A percentile compares a stretch with the other conserved stretches of the same genome.
These are phyloP conservation scores for Zaprionus ornatus DNA, from an alignment of 1,140 invertebrate genomes.

Conservation along the genomic window DNA sequence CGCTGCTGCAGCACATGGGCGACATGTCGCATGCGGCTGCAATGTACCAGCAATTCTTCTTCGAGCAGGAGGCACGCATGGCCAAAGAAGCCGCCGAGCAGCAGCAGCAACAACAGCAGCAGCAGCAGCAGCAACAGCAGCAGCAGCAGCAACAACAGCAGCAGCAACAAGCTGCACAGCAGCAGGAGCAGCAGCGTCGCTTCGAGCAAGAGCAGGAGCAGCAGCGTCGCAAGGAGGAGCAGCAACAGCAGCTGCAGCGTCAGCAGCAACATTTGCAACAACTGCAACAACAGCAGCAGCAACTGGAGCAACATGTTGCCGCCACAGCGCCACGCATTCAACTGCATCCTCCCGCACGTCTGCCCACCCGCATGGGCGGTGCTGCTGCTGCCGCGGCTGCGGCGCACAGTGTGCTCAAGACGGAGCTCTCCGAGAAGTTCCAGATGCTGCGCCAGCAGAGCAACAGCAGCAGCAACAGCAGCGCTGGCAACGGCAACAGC, in stretches of 20 bases:
- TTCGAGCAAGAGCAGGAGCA: constrained; percentile 85
- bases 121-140: constrained; percentile 83
- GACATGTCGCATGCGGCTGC: constrained; percentile 88
- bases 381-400: constrained; percentile 82
- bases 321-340: constrained; percentile 84
- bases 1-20: constrained; percentile 86
- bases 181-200: constrained; percentile 85
- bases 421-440: constrained; percentile 87
- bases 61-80: constrained; percentile 90
- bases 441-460: constrained; percentile 87
- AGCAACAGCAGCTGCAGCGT: constrained; percentile 86
- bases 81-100: constrained; percentile 87
- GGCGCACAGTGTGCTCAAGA: constrained; percentile 85
- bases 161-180: constrained; percentile 84
- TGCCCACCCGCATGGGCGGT: constrained; percentile 78
- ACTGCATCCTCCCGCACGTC: constrained; percentile 70
- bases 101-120: constrained; percentile 85
- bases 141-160: constrained; percentile 85
- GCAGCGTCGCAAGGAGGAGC: constrained; percentile 84
- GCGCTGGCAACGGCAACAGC: constrained; percentile 84
- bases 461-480: constrained; percentile 84
- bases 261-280: constrained; percentile 84
- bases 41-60: constrained; percentile 91
- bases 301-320: constrained; percentile 85
- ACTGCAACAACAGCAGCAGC: constrained; percentile 81